Base-by-base conservation (phyloP, 2,797 vertebrate species). In the Acanthurus leucopareius region DNA sequence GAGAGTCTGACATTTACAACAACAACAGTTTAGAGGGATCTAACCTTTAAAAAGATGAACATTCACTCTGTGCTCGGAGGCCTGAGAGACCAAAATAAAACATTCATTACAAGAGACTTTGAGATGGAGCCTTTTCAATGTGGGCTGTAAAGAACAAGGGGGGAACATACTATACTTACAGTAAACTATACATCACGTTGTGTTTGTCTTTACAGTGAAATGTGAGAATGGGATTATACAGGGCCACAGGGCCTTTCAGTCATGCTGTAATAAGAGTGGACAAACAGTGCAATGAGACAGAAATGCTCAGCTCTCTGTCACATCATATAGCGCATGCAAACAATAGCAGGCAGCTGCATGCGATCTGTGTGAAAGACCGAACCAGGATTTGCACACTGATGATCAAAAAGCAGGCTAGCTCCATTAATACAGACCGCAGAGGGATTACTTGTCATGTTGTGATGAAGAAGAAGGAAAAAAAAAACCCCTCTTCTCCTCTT, bases 21-120 rank as follows among this genome's bases (percentile, higher is more conserved):
- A 60, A 80, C 52, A 89, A 77, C 83, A 81, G 85, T 89, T 91
- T 78, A 83, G 76, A 85, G 72, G 72, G 82, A 90, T 74, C 53
- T 93, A 88, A 94, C 91, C 90, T 92, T 93, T 93, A 32, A 87
- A 88, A 88, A 75, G 73, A 83, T 62, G 57, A 89, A 79, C 79
- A 75, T 78, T 82, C 77, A 64, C 71, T 84, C 28, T 64, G 69
- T 81, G 84, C 84, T 73, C 17, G 59, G 44, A 88, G 79, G 82
- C 75, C 70, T 53, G 56, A 69, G 48, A 81, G 49, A 81, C 75
- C 76, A 73, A 86, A 85, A 86, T 77, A 82, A 73, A 89, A 76
- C 47, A 57, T 67, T 75, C 48, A 58, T 67, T 75, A 67, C 25
- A 68, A 32, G 28, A 32, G 28, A 61, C 54, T 64, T 67, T 66